Evolutionary conservation across 1,140 invertebrate species (phyloP), one percentile per base, ranked within the genome.

Genomic region (Drosophila pruinosa): DNA sequence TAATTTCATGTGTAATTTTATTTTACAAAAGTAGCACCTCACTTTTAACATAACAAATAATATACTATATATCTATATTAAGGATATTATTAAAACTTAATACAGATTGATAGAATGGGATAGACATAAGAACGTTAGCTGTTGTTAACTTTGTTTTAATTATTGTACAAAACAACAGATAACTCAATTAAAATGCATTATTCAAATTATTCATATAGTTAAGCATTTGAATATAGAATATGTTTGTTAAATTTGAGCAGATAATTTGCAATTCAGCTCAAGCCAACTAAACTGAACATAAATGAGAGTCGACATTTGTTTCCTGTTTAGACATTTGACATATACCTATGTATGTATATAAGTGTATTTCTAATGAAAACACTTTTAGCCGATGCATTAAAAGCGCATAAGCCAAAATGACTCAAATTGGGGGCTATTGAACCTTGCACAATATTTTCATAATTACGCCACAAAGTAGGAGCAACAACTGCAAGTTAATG

Each of bases 391-490:
- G 52, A 28, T 58, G 17, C 31, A 70, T 70, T 56, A 64, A 39
- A 31, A 64, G 52, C 36, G n/a, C 34, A 65, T 65, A 57, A 21
- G 59, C 50, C 17, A 65, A 75, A 65, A 65, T 45, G 14, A 28
- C 45, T 48, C n/a, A 15, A 73, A 81, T 72, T 45, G 48, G 78
- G 73, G 77, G 77, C 77, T 81, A 76, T 80, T 80, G 75, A 83
- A 83, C 79, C 79, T 83, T 85, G 79, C 79, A 79, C 79, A 83
- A 85, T 86, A 85, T 85, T 76, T 85, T 85, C 81, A 85, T 85
- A 85, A 80, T 86, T 86, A 75, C 61, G 56, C 39, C 57, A 61
- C 59, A 59, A 45, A 65, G 41, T 64, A 57, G 14, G 43, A 47
- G 31, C 57, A 34, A 34, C 52, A 57, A 48, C 19, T n/a, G 19